Evolutionary conservation across 2,113 vertebrate species (phyloP).

Genomic region (Myrmophylax atrothorax): DNA sequence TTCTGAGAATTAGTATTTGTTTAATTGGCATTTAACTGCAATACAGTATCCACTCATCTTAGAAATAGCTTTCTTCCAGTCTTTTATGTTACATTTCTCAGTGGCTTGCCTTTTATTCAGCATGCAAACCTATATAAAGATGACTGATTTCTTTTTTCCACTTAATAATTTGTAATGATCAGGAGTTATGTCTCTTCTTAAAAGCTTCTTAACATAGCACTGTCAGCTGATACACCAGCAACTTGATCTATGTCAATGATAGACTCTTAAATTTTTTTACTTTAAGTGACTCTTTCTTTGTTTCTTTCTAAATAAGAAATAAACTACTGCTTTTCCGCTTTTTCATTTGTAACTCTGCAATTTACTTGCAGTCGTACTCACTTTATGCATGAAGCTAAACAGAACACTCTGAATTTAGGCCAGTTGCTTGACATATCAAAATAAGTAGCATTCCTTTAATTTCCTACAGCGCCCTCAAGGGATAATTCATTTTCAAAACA

Average conservation of each 20-base stretch:
- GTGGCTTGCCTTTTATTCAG: conserved; percentile 25
- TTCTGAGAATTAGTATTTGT: conserved; percentile 37
- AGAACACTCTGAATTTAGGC: conserved; percentile 51
- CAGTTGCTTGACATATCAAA: conserved; percentile 55
- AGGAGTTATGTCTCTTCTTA: not conserved
- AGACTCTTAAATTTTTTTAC: not conserved
- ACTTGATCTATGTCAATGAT: not conserved
- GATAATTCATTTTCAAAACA: conserved; percentile 64
- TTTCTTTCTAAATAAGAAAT: conserved; percentile 22
- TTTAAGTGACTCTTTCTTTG: conserved; percentile 7
- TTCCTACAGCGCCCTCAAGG: conserved; percentile 48
- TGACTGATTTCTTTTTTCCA: conserved; percentile 9
- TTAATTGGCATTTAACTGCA: conserved; percentile 50
- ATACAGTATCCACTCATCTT: conserved; percentile 10
- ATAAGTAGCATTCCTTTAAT: conserved; percentile 53
- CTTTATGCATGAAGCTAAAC: conserved; percentile 19
- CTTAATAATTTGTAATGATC: not conserved
- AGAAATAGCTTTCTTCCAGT: conserved; percentile 31
- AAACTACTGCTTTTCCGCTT: not conserved
- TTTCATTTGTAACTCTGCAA: conserved; percentile 16
- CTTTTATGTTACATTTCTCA: conserved; percentile 22
- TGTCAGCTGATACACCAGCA: not conserved
- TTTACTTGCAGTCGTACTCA: not conserved
- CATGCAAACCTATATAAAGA: not conserved
- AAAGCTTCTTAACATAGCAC: conserved; percentile 8